A percentile compares a stretch with the other conserved stretches of the same genome.
Conservation (phyloP, 2,888 invertebrate genomes). For the Orthonychiurus folsomi region DNA sequence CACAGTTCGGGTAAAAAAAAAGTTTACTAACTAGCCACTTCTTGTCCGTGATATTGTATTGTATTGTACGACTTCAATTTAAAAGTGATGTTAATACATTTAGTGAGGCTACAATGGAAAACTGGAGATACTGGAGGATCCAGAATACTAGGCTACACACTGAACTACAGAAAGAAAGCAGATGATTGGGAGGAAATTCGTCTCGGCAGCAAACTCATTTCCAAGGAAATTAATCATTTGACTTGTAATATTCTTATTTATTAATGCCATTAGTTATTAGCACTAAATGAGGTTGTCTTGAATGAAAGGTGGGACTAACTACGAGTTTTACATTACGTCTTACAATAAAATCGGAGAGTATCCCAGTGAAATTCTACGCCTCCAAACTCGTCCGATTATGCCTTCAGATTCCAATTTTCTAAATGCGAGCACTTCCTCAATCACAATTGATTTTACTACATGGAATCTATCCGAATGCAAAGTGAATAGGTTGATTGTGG, state of each 20-base stretch:
- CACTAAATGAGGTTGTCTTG: neutral
- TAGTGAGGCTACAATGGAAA: conserved; percentile 52
- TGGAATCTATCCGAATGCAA: conserved; percentile 50
- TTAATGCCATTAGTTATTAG: too few relatives aligned
- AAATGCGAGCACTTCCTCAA: conserved; percentile 61
- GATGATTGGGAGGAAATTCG: conserved; percentile 52
- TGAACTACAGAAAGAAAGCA: conserved; percentile 50
- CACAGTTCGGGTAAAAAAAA: neutral
- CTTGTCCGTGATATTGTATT: too few relatives aligned
- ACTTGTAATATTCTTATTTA: conserved; percentile 41
- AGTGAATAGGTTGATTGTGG: conserved; percentile 59
- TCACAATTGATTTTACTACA: conserved; percentile 56
- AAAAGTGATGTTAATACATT: neutral
- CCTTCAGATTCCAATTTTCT: conserved; percentile 54
- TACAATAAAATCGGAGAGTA: conserved; percentile 44
- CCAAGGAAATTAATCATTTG: conserved; percentile 48
- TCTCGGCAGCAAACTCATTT: conserved; percentile 47
- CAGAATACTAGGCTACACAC: conserved; percentile 49
- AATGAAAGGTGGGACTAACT: conserved; percentile 8
- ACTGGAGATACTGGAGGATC: conserved; percentile 52
- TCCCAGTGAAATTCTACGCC: conserved; percentile 48
- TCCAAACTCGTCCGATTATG: conserved; percentile 57
- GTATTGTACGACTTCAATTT: neutral
- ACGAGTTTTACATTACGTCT: conserved; percentile 17
- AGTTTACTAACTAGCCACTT: neutral